A percentile compares a stretch with the other conserved stretches of the same genome.
These are phyloP conservation scores for Eonycteris spelaea DNA, from an alignment of 2,113 vertebrate genomes.

Conservation along the genomic window DNA sequence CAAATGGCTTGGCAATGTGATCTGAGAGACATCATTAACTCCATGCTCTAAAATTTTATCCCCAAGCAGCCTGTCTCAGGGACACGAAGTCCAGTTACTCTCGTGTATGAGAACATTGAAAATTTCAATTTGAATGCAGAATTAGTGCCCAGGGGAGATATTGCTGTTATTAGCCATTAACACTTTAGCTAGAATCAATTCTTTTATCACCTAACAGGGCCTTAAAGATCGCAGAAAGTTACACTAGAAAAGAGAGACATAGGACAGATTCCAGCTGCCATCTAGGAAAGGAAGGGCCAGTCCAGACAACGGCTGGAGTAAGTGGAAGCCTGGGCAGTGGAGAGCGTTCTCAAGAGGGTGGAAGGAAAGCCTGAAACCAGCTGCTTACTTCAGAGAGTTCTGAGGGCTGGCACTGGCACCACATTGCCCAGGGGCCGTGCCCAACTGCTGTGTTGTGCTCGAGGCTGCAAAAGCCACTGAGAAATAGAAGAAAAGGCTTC, in stretches of 20 bases:
- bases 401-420: neutral
- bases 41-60: neutral
- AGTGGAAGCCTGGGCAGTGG: neutral
- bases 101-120: neutral
- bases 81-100: neutral
- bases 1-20: neutral
- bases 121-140: neutral
- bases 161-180: neutral
- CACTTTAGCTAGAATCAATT: conserved; percentile 14
- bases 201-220: neutral
- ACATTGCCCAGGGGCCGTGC: neutral
- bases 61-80: neutral
- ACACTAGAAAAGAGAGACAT: neutral
- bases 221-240: neutral
- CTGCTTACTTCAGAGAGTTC: neutral
- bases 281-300: neutral
- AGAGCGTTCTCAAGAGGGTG: accelerated
- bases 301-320: neutral
- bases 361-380: neutral
- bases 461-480: neutral
- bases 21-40: neutral
- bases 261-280: neutral
- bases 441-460: neutral
- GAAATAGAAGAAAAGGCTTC: neutral
- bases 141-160: neutral